Conservation (phyloP, 2,797 vertebrate species). For the Hafferia zeledoni region DNA sequence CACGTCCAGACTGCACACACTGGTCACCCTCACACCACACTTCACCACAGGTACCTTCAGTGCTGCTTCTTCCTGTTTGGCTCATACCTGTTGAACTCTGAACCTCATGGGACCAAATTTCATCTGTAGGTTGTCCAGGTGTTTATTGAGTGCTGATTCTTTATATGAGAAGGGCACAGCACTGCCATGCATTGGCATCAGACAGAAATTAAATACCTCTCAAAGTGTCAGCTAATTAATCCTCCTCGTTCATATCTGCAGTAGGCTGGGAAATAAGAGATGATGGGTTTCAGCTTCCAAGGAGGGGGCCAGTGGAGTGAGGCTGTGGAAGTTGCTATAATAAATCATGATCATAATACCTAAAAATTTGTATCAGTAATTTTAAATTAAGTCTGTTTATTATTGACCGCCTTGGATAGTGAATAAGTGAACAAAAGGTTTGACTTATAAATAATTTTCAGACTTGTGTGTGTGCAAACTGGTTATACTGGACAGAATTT, state of each 20-base stretch:
- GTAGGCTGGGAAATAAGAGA: background rate
- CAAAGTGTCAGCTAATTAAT: background rate
- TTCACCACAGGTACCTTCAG: background rate
- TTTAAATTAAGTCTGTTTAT: background rate
- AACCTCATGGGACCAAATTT: background rate
- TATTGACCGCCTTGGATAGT: background rate
- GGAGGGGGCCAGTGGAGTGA: background rate
- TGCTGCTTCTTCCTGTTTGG: background rate
- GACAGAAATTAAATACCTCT: background rate
- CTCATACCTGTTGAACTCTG: background rate
- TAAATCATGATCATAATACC: background rate
- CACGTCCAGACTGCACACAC: background rate
- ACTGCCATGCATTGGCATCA: background rate
- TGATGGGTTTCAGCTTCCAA: background rate
- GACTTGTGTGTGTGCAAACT: background rate
- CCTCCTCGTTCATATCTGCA: background rate
- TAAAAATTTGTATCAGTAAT: background rate
- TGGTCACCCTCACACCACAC: background rate
- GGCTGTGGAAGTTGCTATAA: background rate
- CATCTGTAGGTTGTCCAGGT: background rate
- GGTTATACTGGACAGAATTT: background rate
- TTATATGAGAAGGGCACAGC: background rate
- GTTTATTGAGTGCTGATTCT: background rate
- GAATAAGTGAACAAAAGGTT: background rate
- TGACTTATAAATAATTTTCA: background rate